Evolutionary conservation across 2,113 vertebrate genomes (phyloP).

Genomic region (Carollia perspicillata): DNA sequence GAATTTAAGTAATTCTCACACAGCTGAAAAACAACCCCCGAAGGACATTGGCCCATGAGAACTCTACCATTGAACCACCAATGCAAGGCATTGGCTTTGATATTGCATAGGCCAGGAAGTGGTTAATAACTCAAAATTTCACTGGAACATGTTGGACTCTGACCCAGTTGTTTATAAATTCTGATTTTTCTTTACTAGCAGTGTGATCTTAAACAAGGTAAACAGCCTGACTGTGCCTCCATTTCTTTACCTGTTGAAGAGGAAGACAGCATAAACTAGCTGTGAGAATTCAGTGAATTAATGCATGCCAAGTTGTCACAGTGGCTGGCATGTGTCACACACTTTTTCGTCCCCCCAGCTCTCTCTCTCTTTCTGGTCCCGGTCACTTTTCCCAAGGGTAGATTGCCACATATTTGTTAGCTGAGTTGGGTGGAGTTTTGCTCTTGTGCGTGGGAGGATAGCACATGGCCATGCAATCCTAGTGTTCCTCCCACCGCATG

Average conservation of each 20-base stretch:
- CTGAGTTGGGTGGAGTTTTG: neutral
- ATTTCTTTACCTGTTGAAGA: neutral
- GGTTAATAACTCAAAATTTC: neutral
- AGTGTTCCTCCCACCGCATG: neutral
- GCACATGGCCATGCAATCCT: neutral
- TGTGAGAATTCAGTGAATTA: neutral
- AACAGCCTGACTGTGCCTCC: neutral
- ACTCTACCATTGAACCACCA: no score
- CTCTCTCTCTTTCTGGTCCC: neutral
- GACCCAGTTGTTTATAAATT: neutral
- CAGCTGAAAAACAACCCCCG: neutral
- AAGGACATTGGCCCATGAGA: neutral
- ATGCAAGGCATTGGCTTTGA: neutral
- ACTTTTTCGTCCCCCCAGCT: neutral
- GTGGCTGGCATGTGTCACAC: neutral
- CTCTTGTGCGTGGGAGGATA: neutral
- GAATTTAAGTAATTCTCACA: neutral
- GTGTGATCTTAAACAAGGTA: neutral
- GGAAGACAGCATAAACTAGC: neutral
- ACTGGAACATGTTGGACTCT: neutral
- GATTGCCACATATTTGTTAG: neutral
- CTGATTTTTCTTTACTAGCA: neutral
- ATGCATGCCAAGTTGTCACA: neutral
- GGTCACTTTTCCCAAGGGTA: neutral
- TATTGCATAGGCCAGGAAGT: neutral